Evolutionary conservation across 2,888 invertebrate genomes (phyloP).

Genomic region (Alsophila aescularia): DNA sequence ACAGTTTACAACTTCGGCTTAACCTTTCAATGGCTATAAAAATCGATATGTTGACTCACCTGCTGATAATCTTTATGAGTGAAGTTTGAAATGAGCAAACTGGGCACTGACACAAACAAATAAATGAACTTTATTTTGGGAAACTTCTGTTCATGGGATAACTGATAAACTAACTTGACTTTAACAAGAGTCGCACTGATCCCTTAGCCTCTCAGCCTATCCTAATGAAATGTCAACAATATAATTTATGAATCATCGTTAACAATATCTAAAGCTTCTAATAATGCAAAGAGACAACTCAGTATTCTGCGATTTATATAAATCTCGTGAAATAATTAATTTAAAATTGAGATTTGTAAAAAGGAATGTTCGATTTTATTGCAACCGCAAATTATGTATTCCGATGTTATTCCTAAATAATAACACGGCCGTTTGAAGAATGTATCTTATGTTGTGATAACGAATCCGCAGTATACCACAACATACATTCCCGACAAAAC

Average conservation of each 20-base stretch:
- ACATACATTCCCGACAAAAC: not conserved
- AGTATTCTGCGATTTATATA: slow-evolving; percentile 29
- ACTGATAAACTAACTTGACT: no score
- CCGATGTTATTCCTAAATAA: slow-evolving; percentile 22
- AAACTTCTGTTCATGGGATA: no score
- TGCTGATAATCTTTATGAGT: not conserved
- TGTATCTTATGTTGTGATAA: not conserved
- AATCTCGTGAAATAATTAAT: slow-evolving; percentile 36
- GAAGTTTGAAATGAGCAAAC: not conserved
- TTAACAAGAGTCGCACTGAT: slow-evolving; percentile 27
- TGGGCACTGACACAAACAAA: no score
- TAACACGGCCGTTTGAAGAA: slow-evolving; percentile 9
- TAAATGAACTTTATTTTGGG: no score
- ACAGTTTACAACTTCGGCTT: no score
- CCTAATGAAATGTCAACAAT: slow-evolving; percentile 59
- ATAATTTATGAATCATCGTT: slow-evolving; percentile 49
- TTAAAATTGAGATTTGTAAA: slow-evolving; percentile 40
- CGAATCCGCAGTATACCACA: not conserved
- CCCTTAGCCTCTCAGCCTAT: slow-evolving; percentile 53
- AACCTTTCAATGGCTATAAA: no score
- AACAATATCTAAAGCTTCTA: slow-evolving; percentile 59
- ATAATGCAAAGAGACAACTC: slow-evolving; percentile 50
- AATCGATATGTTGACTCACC: not conserved
- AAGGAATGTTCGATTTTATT: slow-evolving; percentile 54
- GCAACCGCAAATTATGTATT: slow-evolving; percentile 27